A percentile compares a stretch with the other conserved stretches of the same genome.
These are phyloP conservation scores for Metalampra italica DNA, from an alignment of 2,888 invertebrate species.

Conservation along the genomic window DNA sequence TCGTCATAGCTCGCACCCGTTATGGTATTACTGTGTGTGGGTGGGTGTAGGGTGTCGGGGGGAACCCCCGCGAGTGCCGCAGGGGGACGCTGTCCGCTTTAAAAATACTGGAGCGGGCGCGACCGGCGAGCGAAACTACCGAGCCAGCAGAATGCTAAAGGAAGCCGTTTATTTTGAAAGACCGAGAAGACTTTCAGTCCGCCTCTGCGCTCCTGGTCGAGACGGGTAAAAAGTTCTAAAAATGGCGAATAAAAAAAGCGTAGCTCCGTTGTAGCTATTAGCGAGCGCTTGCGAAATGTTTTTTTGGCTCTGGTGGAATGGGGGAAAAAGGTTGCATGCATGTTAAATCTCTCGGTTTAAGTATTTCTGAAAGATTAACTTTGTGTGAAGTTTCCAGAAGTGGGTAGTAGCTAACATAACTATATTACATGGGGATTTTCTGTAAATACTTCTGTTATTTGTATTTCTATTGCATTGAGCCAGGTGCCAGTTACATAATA, in stretches of 20 bases:
- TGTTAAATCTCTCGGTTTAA: conserved; percentile 26
- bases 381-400: conserved; percentile 10
- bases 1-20: conserved; percentile 77
- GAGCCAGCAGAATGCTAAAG: conserved; percentile 59
- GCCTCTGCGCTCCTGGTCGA: conserved; percentile 40
- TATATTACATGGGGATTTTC: not conserved
- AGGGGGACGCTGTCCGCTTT: conserved; percentile 70
- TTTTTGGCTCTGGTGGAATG: conserved; percentile 40
- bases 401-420: conserved; percentile 1
- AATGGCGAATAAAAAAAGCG: conserved; percentile 43
- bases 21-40: conserved; percentile 75
- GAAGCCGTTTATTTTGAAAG: conserved; percentile 71
- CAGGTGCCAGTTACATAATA: too few species aligned
- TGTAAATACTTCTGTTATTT: too few species aligned
- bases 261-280: conserved; percentile 39
- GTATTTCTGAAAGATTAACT: conserved; percentile 13
- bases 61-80: conserved; percentile 53
- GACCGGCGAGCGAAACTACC: conserved; percentile 52
- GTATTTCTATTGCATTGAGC: too few species aligned
- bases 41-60: conserved; percentile 36
- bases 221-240: conserved; percentile 53
- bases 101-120: conserved; percentile 71
- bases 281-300: conserved; percentile 37
- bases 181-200: conserved; percentile 50
- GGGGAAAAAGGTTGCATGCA: conserved; percentile 28